Evolutionary conservation across 2,888 invertebrate species (phyloP).

Genomic region (Meandrusa payeni): DNA sequence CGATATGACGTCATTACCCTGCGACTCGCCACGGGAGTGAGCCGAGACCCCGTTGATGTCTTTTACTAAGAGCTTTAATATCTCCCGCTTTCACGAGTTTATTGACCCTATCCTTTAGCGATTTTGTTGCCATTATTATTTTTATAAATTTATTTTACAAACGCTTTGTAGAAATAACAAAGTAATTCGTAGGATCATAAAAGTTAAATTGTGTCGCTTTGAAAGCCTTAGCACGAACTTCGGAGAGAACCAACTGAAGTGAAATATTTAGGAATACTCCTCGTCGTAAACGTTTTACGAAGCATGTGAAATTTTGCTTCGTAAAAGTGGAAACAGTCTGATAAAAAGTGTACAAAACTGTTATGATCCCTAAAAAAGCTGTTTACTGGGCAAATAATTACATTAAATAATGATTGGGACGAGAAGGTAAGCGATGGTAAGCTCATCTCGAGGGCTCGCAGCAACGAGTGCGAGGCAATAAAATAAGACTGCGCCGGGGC

Average conservation of each 20-base stretch:
- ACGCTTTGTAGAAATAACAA: slow-evolving; percentile 3
- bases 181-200: background rate
- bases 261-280: slow-evolving; percentile 2
- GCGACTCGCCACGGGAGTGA: slow-evolving; percentile 20
- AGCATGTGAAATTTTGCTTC: slow-evolving; percentile 33
- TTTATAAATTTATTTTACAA: slow-evolving; percentile 25
- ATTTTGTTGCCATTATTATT: slow-evolving; percentile 20
- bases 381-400: slow-evolving; percentile 71
- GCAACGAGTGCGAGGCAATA: slow-evolving; percentile 59
- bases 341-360: slow-evolving; percentile 61
- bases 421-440: slow-evolving; percentile 59
- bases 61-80: slow-evolving; percentile 62
- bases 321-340: slow-evolving; percentile 38
- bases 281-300: slow-evolving; percentile 21
- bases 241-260: background rate
- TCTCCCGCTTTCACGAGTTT: slow-evolving; percentile 59
- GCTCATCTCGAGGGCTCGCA: slow-evolving; percentile 70
- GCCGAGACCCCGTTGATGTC: slow-evolving; percentile 65
- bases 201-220: background rate
- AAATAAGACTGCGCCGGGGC: slow-evolving; percentile 54
- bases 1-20: slow-evolving; percentile 18
- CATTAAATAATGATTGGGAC: slow-evolving; percentile 73
- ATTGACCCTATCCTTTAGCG: slow-evolving; percentile 43
- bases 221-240: background rate
- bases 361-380: slow-evolving; percentile 63